Percentiles rank a stretch among this genome's conserved stretches.
These are phyloP conservation scores for Flexamia atlantica DNA, from an alignment of 2,888 invertebrate species.

Conservation along the genomic window DNA sequence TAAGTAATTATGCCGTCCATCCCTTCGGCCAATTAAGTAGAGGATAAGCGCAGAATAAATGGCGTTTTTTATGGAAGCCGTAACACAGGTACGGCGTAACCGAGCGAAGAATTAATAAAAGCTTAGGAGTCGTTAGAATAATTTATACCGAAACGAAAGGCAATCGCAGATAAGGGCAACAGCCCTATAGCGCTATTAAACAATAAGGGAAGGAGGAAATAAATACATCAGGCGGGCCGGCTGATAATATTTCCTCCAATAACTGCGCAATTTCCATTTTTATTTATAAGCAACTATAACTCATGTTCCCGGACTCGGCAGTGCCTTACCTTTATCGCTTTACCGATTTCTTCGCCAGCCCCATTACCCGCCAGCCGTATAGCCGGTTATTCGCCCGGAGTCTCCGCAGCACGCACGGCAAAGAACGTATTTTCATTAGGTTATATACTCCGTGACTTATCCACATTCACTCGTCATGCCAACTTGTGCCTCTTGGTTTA, in stretches of 20 bases:
- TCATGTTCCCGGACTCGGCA: slow-evolving; percentile 46
- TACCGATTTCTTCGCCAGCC: slow-evolving; percentile 45
- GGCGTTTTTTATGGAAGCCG: slow-evolving; percentile 49
- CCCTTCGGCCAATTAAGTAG: slow-evolving; percentile 52
- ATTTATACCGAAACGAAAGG: slow-evolving; percentile 51
- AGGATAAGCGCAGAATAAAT: slow-evolving; percentile 50
- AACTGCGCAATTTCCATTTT: slow-evolving; percentile 62
- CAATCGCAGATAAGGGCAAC: slow-evolving; percentile 43
- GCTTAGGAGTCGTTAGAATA: slow-evolving; percentile 52
- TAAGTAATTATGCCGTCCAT: slow-evolving; percentile 33
- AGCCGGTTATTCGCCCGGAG: not conserved
- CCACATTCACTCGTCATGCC: not conserved
- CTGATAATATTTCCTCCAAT: slow-evolving; percentile 48
- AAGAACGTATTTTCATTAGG: not conserved
- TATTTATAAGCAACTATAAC: slow-evolving; percentile 62
- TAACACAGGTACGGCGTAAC: slow-evolving; percentile 35
- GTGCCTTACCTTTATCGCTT: slow-evolving; percentile 37
- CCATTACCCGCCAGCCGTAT: slow-evolving; percentile 17
- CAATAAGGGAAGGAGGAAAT: slow-evolving; percentile 41
- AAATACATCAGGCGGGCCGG: not conserved
- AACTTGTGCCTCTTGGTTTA: not conserved
- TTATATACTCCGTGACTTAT: not conserved
- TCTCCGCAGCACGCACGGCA: not conserved
- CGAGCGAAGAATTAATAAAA: slow-evolving; percentile 51
- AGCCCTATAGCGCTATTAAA: slow-evolving; percentile 37